Evolutionary conservation across 2,113 vertebrate species (phyloP).

Genomic region (Mungos mungo): DNA sequence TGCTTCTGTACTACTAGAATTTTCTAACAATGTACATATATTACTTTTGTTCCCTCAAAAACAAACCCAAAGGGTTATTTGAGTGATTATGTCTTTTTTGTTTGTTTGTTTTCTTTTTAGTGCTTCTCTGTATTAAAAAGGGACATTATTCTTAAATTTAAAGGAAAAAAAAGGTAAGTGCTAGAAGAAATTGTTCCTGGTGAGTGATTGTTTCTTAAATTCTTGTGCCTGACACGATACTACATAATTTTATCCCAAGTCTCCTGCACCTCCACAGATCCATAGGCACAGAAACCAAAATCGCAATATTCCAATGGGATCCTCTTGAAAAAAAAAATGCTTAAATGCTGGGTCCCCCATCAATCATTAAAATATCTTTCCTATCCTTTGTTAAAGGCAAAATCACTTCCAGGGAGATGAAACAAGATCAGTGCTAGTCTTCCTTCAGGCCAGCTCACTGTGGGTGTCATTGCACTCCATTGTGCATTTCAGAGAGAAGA

Average conservation of each 20-base stretch:
- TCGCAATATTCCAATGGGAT: neutral
- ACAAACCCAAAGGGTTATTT: neutral
- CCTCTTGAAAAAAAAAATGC: neutral
- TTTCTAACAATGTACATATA: neutral
- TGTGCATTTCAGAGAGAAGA: neutral
- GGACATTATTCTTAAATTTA: neutral
- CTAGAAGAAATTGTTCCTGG: neutral
- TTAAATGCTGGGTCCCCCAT: neutral
- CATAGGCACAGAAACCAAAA: neutral
- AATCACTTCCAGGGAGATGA: neutral
- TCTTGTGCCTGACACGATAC: neutral
- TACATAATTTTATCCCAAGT: neutral
- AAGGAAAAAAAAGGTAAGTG: neutral
- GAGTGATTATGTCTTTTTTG: neutral
- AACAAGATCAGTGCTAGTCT: neutral
- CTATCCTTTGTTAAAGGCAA: neutral
- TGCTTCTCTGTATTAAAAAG: neutral
- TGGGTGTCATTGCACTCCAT: neutral
- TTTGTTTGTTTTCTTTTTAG: neutral
- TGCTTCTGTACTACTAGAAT: neutral
- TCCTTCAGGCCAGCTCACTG: neutral
- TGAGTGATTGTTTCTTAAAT: neutral
- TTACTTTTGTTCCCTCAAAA: neutral
- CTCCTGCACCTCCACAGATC: neutral
- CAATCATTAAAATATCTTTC: neutral